Conservation (phyloP, 2,797 vertebrate species). For the Oryzias dopingdopingensis region DNA sequence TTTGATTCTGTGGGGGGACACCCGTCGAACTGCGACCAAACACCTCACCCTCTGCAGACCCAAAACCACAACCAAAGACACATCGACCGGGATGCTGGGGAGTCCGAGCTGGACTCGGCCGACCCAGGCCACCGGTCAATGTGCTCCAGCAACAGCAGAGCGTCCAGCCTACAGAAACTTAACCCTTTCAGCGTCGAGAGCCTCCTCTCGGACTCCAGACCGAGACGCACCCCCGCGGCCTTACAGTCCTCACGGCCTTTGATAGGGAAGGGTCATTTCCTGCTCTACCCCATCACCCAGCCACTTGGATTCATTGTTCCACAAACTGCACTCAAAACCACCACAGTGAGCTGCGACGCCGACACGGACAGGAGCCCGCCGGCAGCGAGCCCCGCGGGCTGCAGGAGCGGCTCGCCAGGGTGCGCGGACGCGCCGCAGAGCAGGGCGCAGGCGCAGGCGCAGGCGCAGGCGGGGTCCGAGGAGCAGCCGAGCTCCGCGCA, state of each 20-base stretch:
- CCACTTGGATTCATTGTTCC: constrained; percentile 96
- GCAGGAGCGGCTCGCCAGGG: constrained; percentile 66
- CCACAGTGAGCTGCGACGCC: constrained; percentile 50
- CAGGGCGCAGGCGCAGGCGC: constrained; percentile 56
- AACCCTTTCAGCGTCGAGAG: constrained; percentile 97
- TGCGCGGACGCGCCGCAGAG: constrained; percentile 36
- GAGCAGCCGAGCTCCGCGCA: constrained; percentile 66
- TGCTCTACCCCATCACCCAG: constrained; percentile 95
- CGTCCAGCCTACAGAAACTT: constrained; percentile 83
- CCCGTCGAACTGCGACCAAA: constrained; percentile 77
- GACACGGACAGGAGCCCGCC: constrained; percentile 47
- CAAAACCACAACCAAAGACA: constrained; percentile 82
- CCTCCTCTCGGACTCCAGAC: constrained; percentile 91
- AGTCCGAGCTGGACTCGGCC: constrained; percentile 81
- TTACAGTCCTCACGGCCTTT: constrained; percentile 87
- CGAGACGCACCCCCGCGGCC: constrained; percentile 85
- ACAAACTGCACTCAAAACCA: constrained; percentile 85
- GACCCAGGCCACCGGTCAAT: constrained; percentile 73
- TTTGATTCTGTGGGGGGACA: constrained; percentile 58
- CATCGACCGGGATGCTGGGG: constrained; percentile 75
- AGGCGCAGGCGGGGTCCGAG: constrained; percentile 56
- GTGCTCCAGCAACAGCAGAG: constrained; percentile 65
- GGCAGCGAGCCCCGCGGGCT: constrained; percentile 48
- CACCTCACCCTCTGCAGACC: constrained; percentile 50
- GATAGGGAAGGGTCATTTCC: constrained; percentile 93